Percentiles rank a stretch among this genome's conserved stretches.
Conservation (phyloP, 2,797 vertebrate species). For the Melopsittacus undulatus region DNA sequence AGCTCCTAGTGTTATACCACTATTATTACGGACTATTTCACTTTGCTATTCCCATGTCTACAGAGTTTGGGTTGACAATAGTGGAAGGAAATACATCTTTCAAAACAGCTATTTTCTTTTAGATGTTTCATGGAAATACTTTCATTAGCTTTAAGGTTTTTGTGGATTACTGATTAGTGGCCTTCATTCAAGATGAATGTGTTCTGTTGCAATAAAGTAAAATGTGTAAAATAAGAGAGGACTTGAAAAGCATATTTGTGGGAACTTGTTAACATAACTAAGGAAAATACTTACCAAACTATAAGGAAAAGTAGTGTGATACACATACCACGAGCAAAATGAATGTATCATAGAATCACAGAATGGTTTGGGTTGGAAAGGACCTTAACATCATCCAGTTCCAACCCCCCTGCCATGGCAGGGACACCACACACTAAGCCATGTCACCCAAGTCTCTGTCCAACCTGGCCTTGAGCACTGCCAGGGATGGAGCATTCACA, state of each 20-base stretch:
- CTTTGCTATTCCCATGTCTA: not conserved
- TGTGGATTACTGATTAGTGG: not conserved
- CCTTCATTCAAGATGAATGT: not conserved
- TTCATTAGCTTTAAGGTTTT: not conserved
- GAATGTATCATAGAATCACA: not conserved
- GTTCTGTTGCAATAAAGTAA: not conserved
- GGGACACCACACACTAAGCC: not conserved
- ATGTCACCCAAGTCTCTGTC: not conserved
- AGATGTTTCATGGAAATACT: not conserved
- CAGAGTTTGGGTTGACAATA: not conserved
- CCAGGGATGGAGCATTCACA: not conserved
- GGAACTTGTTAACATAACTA: not conserved
- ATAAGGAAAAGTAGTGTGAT: not conserved
- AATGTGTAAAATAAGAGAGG: not conserved
- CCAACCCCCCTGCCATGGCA: not conserved
- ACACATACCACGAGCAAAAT: not conserved
- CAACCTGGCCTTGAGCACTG: not conserved
- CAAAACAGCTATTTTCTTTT: not conserved
- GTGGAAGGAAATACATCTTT: not conserved
- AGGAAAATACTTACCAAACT: slow-evolving; percentile 9
- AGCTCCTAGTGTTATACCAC: not conserved
- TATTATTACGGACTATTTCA: not conserved
- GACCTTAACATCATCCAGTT: not conserved
- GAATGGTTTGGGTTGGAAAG: not conserved
- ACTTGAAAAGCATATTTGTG: not conserved